Evolutionary conservation across 1,140 invertebrate genomes (phyloP).

Genomic region (Nephila pilipes): DNA sequence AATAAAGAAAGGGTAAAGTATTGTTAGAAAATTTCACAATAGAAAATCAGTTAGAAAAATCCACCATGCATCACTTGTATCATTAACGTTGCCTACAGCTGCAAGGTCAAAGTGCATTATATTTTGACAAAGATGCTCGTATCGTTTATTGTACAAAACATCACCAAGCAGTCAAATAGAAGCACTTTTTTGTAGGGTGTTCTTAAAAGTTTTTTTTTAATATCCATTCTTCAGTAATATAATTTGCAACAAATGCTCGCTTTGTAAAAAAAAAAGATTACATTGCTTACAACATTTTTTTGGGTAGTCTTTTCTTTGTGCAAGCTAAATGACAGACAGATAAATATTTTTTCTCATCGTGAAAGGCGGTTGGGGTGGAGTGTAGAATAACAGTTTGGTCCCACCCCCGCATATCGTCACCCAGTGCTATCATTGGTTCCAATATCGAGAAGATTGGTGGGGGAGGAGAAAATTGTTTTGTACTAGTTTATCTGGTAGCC

Average conservation of each 20-base stretch:
- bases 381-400: slow-evolving; percentile 15
- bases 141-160: slow-evolving; percentile 44
- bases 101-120: slow-evolving; percentile 51
- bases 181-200: slow-evolving; percentile 1
- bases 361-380: slow-evolving; percentile 46
- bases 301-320: neutral
- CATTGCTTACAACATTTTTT: slow-evolving; percentile 46
- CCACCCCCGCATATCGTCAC: slow-evolving; percentile 1
- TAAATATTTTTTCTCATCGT: slow-evolving; percentile 48
- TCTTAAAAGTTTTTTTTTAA: slow-evolving; percentile 25
- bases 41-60: slow-evolving; percentile 32
- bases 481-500: slow-evolving; percentile 65
- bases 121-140: slow-evolving; percentile 45
- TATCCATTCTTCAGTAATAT: slow-evolving; percentile 29
- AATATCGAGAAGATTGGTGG: slow-evolving; percentile 5
- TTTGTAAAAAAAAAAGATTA: slow-evolving; percentile 37
- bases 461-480: slow-evolving; percentile 50
- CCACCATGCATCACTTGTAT: slow-evolving; percentile 35
- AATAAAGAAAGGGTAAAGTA: slow-evolving; percentile 59
- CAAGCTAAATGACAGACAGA: slow-evolving; percentile 48
- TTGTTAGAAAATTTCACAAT: slow-evolving; percentile 33
- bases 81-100: slow-evolving; percentile 22
- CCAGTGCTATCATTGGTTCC: slow-evolving; percentile 57
- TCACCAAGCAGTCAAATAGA: slow-evolving; percentile 24
- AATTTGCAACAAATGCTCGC: slow-evolving; percentile 46